Base-by-base conservation (phyloP, 2,797 vertebrate genomes). In the Enteromius viviparus region DNA sequence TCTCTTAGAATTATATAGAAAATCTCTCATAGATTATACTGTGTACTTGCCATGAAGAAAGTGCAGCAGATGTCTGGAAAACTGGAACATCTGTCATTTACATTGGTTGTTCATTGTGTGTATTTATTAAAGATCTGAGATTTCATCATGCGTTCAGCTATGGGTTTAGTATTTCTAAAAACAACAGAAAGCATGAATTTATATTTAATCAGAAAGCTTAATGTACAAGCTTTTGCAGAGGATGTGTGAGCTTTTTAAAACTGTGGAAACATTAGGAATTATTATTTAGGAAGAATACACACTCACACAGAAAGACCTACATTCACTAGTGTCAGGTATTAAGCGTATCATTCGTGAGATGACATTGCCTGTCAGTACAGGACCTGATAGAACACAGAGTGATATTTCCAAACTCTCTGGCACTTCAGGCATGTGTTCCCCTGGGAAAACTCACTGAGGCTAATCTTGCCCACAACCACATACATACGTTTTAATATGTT, bases 321-420 rank as follows among this genome's bases (percentile, higher is more conserved):
- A 49, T 62, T 70, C n/a, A 7, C 6, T 65, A 71, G 26, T 76
- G 53, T 78, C 80, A 71, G 4, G 26, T 42, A 74, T 81, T 65
- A 19, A 17, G 40, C 34, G 53, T 47, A 62, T 58, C 53, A 19
- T 0, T 3, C 66, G 21, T 81, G 42, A 81, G 42, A 85, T 85
- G 74, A 70, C 81, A 64, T 70, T 79, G 45, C 19, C 76, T 85
- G 74, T 71, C 78, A 76, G 60, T 45, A 37, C 34, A 71, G 60
- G 17, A 83, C 65, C 29, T 85, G 84, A 88, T 26, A 69, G 79
- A 87, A 74, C 51, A 32, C 82, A 84, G 87, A 80, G 74, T 80
- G 62, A 77, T 68, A 72, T 87, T 82, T 83, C 76, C 37, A 69
- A 60, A 51, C 75, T 79, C 69, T 71, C 70, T 66, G 78, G 82